Evolutionary conservation across 23 tunicate species (phyloP).

Genomic region (Botrylloides violaceus): DNA sequence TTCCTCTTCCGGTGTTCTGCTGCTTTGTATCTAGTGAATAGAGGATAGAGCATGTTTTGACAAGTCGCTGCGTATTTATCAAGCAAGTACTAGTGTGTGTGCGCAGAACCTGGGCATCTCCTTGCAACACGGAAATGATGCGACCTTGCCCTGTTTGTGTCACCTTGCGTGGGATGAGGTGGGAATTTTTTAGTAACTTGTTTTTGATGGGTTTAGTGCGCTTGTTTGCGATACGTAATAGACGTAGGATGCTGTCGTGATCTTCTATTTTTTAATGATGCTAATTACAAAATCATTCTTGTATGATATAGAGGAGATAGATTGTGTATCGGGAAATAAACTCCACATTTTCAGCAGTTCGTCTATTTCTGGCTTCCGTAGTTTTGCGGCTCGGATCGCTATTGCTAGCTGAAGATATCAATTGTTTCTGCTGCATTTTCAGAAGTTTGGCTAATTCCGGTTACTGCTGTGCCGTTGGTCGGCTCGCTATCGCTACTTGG

Average conservation of each 20-base stretch:
- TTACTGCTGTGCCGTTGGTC: no score
- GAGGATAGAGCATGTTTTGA: no score
- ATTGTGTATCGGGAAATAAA: slow-evolving; percentile 32
- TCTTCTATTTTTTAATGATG: neutral
- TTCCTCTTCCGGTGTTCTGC: no score
- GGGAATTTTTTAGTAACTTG: neutral
- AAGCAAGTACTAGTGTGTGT: no score
- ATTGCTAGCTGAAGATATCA: no score
- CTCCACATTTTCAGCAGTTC: neutral
- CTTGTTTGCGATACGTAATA: neutral
- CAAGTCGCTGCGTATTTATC: no score
- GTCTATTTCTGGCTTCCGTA: neutral
- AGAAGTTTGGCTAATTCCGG: no score
- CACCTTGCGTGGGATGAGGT: no score
- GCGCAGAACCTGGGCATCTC: no score
- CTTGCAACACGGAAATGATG: neutral
- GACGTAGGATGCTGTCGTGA: neutral
- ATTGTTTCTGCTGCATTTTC: no score
- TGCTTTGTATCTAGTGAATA: no score
- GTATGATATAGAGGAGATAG: slow-evolving; percentile 34
- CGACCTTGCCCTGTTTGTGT: neutral
- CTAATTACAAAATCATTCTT: slow-evolving; percentile 27
- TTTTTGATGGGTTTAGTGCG: neutral
- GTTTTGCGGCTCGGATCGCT: neutral
- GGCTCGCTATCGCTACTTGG: no score